phyloP scores from a whole-genome alignment of 2,797 vertebrate species.

The Bovichtus variegatus region DNA sequence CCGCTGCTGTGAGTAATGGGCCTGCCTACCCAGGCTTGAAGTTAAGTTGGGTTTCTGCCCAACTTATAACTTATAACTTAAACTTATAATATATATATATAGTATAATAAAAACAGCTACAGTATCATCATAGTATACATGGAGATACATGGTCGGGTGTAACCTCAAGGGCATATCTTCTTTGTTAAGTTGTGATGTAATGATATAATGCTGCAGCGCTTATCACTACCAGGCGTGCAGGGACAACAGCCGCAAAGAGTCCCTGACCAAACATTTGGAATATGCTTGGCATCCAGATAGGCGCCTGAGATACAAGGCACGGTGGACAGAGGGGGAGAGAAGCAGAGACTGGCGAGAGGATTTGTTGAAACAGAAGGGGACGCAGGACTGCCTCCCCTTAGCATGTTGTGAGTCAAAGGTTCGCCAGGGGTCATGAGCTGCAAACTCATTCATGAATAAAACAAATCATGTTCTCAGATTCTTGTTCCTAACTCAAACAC shows the following conservation, averaged over 20 bases:
- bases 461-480: conserved; percentile 62
- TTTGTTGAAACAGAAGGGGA: conserved; percentile 45
- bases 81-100: no score
- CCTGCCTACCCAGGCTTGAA: no score
- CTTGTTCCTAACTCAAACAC: conserved; percentile 42
- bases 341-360: conserved; percentile 37
- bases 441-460: conserved; percentile 72
- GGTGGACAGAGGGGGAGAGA: conserved; percentile 23
- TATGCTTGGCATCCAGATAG: conserved; percentile 76
- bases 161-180: neutral
- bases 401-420: conserved; percentile 72
- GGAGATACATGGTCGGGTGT: neutral
- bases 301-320: conserved; percentile 68
- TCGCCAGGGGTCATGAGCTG: conserved; percentile 64
- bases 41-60: no score
- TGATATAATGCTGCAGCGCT: conserved; percentile 19
- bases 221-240: conserved; percentile 6
- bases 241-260: conserved; percentile 57
- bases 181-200: conserved; percentile 17
- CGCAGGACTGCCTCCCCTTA: conserved; percentile 51
- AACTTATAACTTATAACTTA: no score
- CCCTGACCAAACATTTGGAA: conserved; percentile 75
- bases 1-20: no score
- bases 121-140: neutral
- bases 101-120: no score